Percentiles rank a stretch among this genome's conserved stretches.
Conservation (phyloP, 2,797 vertebrate genomes). For the Enteromius anoplus region DNA sequence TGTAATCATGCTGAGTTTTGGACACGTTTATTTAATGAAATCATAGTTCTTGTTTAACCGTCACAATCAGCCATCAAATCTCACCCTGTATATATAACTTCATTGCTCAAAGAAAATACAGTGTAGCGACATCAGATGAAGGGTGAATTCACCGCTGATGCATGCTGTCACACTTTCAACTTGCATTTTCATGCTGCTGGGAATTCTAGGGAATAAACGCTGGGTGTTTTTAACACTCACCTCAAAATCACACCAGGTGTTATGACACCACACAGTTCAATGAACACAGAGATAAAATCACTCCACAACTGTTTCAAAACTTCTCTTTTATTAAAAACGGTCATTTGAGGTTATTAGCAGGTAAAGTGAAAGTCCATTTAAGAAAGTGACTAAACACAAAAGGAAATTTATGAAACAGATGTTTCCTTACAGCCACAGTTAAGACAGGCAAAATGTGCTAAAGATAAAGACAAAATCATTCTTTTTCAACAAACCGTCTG, state of each 20-base stretch:
- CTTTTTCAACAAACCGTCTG: not conserved
- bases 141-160: no score
- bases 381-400: constrained; percentile 47
- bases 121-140: no score
- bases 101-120: no score
- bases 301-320: constrained; percentile 58
- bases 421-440: constrained; percentile 31
- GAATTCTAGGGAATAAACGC: not conserved
- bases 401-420: constrained; percentile 23
- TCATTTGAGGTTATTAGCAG: constrained; percentile 65
- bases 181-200: no score
- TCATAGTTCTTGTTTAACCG: no score
- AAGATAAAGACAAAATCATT: not conserved
- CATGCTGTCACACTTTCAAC: no score
- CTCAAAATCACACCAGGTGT: not conserved
- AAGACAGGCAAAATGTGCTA: constrained; percentile 21
- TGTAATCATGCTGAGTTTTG: no score
- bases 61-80: no score
- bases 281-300: not conserved
- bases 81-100: no score
- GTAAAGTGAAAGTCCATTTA: constrained; percentile 60
- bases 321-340: constrained; percentile 71
- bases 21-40: no score
- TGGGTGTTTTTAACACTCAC: not conserved
- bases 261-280: not conserved